Evolutionary conservation across 2,888 invertebrate species (phyloP).

Genomic region (Hydriomena furcata): DNA sequence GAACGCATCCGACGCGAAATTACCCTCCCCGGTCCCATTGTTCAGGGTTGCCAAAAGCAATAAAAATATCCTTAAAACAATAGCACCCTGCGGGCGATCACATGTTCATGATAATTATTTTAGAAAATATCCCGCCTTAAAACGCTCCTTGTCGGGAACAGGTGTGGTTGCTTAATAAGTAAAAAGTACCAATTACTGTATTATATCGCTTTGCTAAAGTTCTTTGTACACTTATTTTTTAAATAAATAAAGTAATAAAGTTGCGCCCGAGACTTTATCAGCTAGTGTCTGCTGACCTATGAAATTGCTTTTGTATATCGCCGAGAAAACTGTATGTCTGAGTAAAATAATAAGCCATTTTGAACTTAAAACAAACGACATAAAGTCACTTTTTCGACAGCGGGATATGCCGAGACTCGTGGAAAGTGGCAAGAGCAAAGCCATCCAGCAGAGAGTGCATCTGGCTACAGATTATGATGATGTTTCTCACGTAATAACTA

Average conservation of each 20-base stretch:
- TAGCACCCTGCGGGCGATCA: constrained; percentile 76
- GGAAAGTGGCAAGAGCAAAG: too few relatives aligned
- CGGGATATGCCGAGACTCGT: too few relatives aligned
- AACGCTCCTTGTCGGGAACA: constrained; percentile 72
- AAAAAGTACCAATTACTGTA: constrained; percentile 42
- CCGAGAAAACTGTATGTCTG: too few relatives aligned
- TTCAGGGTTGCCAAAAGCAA: constrained; percentile 77
- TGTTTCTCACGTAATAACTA: too few relatives aligned
- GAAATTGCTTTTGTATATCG: background rate
- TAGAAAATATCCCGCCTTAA: constrained; percentile 70
- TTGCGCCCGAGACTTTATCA: background rate
- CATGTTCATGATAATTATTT: constrained; percentile 79
- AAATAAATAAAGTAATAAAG: too few relatives aligned
- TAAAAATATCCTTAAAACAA: constrained; percentile 80
- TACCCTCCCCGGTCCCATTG: constrained; percentile 74
- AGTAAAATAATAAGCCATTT: too few relatives aligned
- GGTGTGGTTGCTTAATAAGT: constrained; percentile 65
- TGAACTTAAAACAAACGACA: too few relatives aligned
- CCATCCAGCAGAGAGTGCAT: too few relatives aligned
- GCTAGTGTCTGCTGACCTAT: background rate
- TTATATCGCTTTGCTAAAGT: constrained; percentile 12
- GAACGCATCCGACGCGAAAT: constrained; percentile 62
- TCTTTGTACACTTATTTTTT: background rate
- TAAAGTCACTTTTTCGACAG: too few relatives aligned
- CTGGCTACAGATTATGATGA: too few relatives aligned